Conservation (phyloP, 2,888 invertebrate species). For the Oligia strigilis region DNA sequence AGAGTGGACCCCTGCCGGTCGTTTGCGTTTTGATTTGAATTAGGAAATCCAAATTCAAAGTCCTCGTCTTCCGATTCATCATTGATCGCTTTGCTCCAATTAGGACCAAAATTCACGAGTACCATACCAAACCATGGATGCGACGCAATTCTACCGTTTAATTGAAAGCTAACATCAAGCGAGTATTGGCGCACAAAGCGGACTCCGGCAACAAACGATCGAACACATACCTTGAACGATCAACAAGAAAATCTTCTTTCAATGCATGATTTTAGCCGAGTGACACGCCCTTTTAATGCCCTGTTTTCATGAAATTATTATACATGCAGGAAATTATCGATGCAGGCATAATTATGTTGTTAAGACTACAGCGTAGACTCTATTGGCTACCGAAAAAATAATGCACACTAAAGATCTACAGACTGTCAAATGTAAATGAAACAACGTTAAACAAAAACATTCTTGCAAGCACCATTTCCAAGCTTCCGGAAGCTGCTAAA, state of each 20-base stretch:
- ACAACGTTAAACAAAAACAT: not conserved
- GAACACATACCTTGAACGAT: slow-evolving; percentile 7
- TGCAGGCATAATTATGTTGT: not conserved
- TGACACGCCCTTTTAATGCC: not conserved
- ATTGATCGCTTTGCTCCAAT: slow-evolving; percentile 27
- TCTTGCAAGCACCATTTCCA: not conserved
- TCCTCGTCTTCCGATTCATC: not conserved
- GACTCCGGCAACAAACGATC: slow-evolving; percentile 3
- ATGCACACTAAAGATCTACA: not conserved
- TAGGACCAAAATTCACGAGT: slow-evolving; percentile 41
- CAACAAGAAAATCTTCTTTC: slow-evolving; percentile 34
- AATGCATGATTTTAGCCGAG: not conserved
- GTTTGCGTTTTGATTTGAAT: not conserved
- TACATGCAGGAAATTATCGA: too few relatives aligned
- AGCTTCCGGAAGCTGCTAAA: not conserved
- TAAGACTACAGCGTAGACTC: too few relatives aligned
- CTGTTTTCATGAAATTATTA: not conserved
- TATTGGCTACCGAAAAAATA: not conserved
- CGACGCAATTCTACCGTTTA: slow-evolving; percentile 66
- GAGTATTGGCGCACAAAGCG: slow-evolving; percentile 63
- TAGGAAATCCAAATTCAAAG: slow-evolving; percentile 2
- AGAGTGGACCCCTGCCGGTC: too few relatives aligned
- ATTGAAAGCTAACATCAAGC: slow-evolving; percentile 73
- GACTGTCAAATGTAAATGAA: not conserved
- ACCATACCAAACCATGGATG: slow-evolving; percentile 31